Conservation (phyloP, 2,888 invertebrate genomes). For the Meiosimyza platycephala region DNA sequence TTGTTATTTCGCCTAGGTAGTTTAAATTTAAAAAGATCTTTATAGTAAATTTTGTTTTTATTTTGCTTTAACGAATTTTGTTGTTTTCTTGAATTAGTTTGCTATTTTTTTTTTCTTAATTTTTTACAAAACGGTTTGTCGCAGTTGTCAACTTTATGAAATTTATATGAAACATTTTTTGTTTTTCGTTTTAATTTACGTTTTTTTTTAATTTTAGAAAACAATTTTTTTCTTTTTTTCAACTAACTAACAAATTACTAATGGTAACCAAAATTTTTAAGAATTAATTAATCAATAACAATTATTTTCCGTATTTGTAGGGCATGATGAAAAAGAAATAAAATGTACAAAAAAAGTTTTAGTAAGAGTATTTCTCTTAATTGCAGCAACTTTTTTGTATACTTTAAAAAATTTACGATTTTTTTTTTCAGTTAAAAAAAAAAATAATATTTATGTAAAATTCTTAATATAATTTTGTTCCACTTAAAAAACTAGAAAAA, state of each 20-base stretch:
- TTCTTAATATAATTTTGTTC: neutral
- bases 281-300: too few relatives aligned
- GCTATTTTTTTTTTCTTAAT: slow-evolving; percentile 13
- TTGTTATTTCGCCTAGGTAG: slow-evolving; percentile 26
- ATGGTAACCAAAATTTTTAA: too few relatives aligned
- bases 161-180: slow-evolving; percentile 22
- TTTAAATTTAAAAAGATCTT: neutral
- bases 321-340: too few relatives aligned
- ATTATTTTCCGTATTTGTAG: too few relatives aligned
- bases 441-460: too few relatives aligned
- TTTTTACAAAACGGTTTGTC: neutral
- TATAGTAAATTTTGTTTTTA: slow-evolving; percentile 12
- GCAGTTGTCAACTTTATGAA: slow-evolving; percentile 1
- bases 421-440: too few relatives aligned
- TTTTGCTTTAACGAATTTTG: slow-evolving; percentile 2
- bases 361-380: too few relatives aligned
- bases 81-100: slow-evolving; percentile 7
- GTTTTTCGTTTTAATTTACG: slow-evolving; percentile 30
- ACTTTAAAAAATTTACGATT: too few relatives aligned
- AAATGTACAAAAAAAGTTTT: too few relatives aligned
- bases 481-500: slow-evolving; percentile 30
- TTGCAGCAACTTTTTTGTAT: too few relatives aligned
- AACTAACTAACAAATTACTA: too few relatives aligned
- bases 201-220: slow-evolving; percentile 25
- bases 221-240: slow-evolving; percentile 34